Percentiles rank a stretch among this genome's conserved stretches.
These are phyloP conservation scores for Steinernema khuongi DNA, from an alignment of 1,140 invertebrate species.

Conservation along the genomic window DNA sequence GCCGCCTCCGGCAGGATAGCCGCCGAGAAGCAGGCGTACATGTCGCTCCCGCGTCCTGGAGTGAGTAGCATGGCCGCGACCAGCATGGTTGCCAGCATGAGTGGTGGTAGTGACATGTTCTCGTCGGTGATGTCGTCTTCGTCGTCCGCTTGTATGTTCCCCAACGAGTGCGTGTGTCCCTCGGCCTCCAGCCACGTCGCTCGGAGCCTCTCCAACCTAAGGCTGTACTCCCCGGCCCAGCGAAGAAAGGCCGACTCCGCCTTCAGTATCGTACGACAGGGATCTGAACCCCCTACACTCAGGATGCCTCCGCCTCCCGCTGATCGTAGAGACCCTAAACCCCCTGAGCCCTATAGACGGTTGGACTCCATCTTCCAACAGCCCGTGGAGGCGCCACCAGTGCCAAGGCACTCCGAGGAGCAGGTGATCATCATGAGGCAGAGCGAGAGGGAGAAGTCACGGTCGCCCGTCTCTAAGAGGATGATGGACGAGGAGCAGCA, in stretches of 20 bases:
- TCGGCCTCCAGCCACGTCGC: background rate
- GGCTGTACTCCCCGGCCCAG: background rate
- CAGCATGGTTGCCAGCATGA: background rate
- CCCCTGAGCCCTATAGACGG: background rate
- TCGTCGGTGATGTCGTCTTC: background rate
- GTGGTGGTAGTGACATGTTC: constrained; percentile 9
- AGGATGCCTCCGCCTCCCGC: background rate
- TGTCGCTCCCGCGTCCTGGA: constrained; percentile 85
- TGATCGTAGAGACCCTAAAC: background rate
- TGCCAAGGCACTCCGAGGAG: background rate
- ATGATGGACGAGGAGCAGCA: constrained; percentile 25
- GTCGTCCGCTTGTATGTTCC: background rate
- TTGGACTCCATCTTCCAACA: background rate
- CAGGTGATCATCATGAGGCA: background rate
- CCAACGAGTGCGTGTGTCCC: background rate
- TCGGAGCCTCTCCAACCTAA: background rate
- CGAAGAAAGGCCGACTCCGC: background rate
- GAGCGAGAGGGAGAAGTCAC: constrained; percentile 25
- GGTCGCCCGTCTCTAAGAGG: constrained; percentile 14
- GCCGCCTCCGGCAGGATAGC: constrained; percentile 72
- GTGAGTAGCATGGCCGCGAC: constrained; percentile 65
- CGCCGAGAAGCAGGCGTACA: constrained; percentile 81
- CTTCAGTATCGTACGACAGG: background rate
- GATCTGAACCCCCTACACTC: background rate
- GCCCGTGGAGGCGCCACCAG: background rate